phyloP scores from a whole-genome alignment of 2,113 vertebrate species.

The Pampusana beccarii region DNA sequence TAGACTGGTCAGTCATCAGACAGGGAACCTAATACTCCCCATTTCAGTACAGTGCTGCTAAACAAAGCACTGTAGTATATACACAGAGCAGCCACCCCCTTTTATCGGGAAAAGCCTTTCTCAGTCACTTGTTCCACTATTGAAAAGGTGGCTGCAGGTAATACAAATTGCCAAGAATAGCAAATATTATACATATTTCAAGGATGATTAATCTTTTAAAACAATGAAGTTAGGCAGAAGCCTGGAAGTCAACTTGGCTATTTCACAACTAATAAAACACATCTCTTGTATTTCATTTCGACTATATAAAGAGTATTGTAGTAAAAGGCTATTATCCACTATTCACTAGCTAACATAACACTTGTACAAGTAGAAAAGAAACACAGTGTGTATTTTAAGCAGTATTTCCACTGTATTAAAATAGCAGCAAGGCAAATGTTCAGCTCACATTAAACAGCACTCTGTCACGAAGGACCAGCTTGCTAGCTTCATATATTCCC shows the following conservation, averaged over 20 bases:
- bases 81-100: neutral
- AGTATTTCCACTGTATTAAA: slow-evolving; percentile 49
- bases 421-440: slow-evolving; percentile 36
- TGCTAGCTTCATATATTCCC: slow-evolving; percentile 48
- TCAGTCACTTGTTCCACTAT: neutral
- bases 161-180: slow-evolving; percentile 49
- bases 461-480: slow-evolving; percentile 13
- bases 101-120: slow-evolving; percentile 1
- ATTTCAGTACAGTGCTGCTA: neutral
- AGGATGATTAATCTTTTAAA: slow-evolving; percentile 70
- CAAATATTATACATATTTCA: slow-evolving; percentile 70
- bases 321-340: slow-evolving; percentile 58
- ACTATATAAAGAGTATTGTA: slow-evolving; percentile 43
- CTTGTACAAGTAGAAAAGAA: slow-evolving; percentile 46
- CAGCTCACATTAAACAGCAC: slow-evolving; percentile 49
- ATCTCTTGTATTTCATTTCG: slow-evolving; percentile 64
- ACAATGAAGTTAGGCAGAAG: slow-evolving; percentile 59
- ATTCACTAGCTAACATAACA: slow-evolving; percentile 54
- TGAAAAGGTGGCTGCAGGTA: slow-evolving; percentile 24
- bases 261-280: slow-evolving; percentile 70
- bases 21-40: neutral
- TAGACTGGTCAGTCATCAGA: slow-evolving; percentile 20
- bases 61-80: neutral
- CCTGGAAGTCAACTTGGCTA: slow-evolving; percentile 55
- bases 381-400: slow-evolving; percentile 50